Conservation (phyloP, 2,888 invertebrate genomes). For the Minunthozetes semirufus region DNA sequence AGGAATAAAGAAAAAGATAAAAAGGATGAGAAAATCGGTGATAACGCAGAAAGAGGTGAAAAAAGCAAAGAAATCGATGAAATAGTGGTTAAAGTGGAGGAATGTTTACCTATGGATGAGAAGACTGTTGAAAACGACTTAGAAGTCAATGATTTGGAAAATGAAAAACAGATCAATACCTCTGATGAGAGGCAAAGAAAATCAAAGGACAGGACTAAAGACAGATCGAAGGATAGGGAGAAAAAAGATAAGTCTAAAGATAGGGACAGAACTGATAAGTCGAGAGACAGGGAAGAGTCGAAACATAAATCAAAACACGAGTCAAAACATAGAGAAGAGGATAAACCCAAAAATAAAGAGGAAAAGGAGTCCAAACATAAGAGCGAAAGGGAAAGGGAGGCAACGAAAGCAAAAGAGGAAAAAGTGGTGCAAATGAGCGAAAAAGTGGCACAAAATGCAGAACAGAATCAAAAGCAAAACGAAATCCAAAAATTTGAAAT, state of each 20-base stretch:
- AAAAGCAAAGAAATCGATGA: not conserved
- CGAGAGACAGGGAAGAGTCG: not conserved
- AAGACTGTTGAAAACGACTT: not conserved
- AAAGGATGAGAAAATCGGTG: not conserved
- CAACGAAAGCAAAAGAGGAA: not conserved
- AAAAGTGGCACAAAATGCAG: not conserved
- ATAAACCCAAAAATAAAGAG: not conserved
- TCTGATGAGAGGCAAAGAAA: not conserved
- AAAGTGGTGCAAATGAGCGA: not conserved
- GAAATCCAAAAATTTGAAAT: no score
- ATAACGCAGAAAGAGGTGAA: not conserved
- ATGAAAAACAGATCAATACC: not conserved
- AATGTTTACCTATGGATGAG: not conserved
- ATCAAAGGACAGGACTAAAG: no score
- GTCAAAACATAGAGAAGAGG: not conserved
- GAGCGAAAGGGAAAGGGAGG: not conserved
- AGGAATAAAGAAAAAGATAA: conserved; percentile 19
- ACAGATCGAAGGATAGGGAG: not conserved
- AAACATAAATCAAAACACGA: no score
- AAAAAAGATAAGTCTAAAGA: not conserved
- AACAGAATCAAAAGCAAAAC: no score
- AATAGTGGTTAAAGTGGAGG: not conserved
- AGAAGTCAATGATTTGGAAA: not conserved
- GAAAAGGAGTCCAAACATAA: not conserved
- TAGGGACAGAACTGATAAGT: not conserved